Base-by-base conservation (phyloP, 2,797 vertebrate species). In the Hozukius guyotensis region DNA sequence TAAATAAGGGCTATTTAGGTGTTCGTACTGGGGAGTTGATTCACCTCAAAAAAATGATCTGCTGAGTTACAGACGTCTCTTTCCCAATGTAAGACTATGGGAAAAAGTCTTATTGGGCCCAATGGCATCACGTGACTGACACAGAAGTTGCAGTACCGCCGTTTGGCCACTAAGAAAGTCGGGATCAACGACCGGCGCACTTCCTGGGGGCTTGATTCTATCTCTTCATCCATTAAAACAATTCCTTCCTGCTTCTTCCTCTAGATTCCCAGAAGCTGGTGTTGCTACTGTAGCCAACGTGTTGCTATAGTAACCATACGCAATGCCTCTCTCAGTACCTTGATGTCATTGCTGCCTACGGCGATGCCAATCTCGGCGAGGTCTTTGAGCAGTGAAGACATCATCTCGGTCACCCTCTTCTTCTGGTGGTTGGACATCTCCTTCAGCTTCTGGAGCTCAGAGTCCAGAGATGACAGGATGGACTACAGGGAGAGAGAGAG, bases 361-460 rank as follows among this genome's bases (percentile, higher is more conserved):
- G 98, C 97, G 20, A 99, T 98, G 86, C 98, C 98, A 55, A 99
- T 99, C 91, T 99, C 98, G 10, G 98, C 97, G 27, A 99, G 95
- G 89, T 99, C 98, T 94, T 99, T 99, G 32, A 99, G 95, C 86
- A 99, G 95, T n/a, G 98, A 99, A 0, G 98, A 97, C 98, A 99
- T 99, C 98, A 99, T 99, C 93, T 99, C 98, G 0, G 97, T 98
- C 5, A 98, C 97, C 87, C 98, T 95, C 93, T 99, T 99, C 92
- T 97, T 99, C 93, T 99, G 98, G 90, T 99, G 98, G 93, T 98
- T 99, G 82, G 97, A 98, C 98, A 98, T 99, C 94, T 99, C 98
- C 93, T 99, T 99, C 76, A 99, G 96, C 92, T 99, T 99, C 94
- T 99, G 98, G 77, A 99, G 97, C 86, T 99, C 98, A 27, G 97